Conservation (phyloP, 2,888 invertebrate species). For the Agriopis marginaria region DNA sequence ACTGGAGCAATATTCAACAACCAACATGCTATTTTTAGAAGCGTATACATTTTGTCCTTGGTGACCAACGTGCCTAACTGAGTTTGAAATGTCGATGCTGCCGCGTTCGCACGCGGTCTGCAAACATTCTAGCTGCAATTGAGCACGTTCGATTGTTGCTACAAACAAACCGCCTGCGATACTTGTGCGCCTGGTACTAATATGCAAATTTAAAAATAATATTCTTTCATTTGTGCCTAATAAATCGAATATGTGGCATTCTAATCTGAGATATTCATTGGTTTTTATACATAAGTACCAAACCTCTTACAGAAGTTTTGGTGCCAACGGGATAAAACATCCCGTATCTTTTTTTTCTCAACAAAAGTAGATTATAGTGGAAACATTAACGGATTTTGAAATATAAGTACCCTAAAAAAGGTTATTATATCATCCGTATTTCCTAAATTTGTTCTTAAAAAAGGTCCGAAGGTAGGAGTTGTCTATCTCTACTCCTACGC, state of each 20-base stretch:
- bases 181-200: not conserved
- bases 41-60: not conserved
- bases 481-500: slow-evolving; percentile 5
- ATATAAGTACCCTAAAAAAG: not conserved
- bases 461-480: not conserved
- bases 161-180: not conserved
- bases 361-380: too few relatives aligned
- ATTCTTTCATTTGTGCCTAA: not conserved
- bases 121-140: slow-evolving; percentile 5
- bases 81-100: slow-evolving; percentile 13
- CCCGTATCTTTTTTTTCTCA: too few relatives aligned
- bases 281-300: not conserved
- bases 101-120: slow-evolving; percentile 4
- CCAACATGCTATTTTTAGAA: slow-evolving; percentile 4
- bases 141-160: slow-evolving; percentile 6
- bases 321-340: too few relatives aligned
- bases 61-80: slow-evolving; percentile 1
- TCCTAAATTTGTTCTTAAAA: slow-evolving; percentile 1
- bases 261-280: not conserved
- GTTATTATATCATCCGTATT: slow-evolving; percentile 1
- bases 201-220: too few relatives aligned
- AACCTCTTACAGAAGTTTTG: too few relatives aligned
- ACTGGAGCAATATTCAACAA: not conserved
- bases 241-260: too few relatives aligned
- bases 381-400: not conserved